Base-by-base conservation (phyloP, 2,113 vertebrate genomes). In the Gobius niger region DNA sequence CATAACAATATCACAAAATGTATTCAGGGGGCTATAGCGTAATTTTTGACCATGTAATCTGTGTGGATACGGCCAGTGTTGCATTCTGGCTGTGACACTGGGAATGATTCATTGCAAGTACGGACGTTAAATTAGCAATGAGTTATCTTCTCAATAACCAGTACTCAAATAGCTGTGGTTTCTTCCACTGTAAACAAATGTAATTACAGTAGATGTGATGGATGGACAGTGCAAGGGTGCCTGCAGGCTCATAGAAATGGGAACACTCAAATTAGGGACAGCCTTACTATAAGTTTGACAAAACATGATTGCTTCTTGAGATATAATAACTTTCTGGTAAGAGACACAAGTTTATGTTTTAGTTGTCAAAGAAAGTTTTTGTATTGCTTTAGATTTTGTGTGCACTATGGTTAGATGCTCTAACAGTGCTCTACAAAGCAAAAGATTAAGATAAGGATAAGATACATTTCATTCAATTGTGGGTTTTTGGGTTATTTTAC, bases 181-280 rank as follows among this genome's bases (percentile, higher is more conserved):
- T 88, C 73, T 80, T 82, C 81, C 84, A 89, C 83, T 91, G 87
- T 92, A 91, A 93, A 92, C 91, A 91, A 89, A 91, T 84, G 90
- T 92, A 89, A 92, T 92, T 91, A 89, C 89, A 87, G 90, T 85
- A 88, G 83, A 86, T 85, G 82, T 88, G 87, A 88, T 89, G 85
- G 86, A 90, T 90, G 78, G 88, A 89, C 73, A 73, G 82, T 87
- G 90, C 72, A 82, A 90, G 88, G 85, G 67, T 75, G 87, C 82
- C 86, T 84, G 87, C 85, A 77, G 85, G 82, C 82, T 86, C 79
- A 87, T 85, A 87, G 88, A 82, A 82, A 73, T 83, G 76, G 80
- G 87, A 92, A 92, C 91, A 78, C 85, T 92, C 90, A 91, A 93
- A 93, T 93, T 88, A 92, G 86, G 80, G 79, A 86, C 40, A 46